A percentile compares a stretch with the other conserved stretches of the same genome.
Conservation (phyloP, 2,113 vertebrate species). For the Desmodus rotundus region DNA sequence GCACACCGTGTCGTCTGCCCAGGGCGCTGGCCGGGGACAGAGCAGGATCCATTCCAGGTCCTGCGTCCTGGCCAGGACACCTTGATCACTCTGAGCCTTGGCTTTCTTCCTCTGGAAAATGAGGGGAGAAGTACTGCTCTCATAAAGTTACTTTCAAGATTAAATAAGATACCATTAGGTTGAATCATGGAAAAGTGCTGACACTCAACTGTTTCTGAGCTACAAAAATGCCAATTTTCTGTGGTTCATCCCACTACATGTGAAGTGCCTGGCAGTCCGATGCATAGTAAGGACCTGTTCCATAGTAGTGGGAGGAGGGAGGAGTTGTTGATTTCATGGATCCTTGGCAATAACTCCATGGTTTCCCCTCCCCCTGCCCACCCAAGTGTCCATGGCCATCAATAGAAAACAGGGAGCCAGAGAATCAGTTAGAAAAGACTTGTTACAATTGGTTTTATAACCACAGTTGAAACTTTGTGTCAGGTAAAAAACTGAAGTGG, state of each 20-base stretch:
- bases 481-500: background rate
- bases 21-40: background rate
- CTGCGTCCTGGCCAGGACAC: background rate
- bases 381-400: background rate
- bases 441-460: background rate
- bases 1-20: background rate
- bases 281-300: background rate
- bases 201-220: background rate
- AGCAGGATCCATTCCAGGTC: background rate
- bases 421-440: background rate
- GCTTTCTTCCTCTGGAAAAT: background rate
- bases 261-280: background rate
- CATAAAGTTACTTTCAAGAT: background rate
- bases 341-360: background rate
- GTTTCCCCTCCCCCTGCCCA: background rate
- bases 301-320: background rate
- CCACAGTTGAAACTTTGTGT: background rate
- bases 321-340: background rate
- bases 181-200: background rate
- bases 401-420: background rate
- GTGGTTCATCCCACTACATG: background rate
- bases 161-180: background rate
- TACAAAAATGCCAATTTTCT: background rate
- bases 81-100: background rate
- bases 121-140: background rate